These are phyloP conservation scores for Campylomormyrus tamandua DNA, from an alignment of 2,113 vertebrate genomes.

Conservation along the genomic window DNA sequence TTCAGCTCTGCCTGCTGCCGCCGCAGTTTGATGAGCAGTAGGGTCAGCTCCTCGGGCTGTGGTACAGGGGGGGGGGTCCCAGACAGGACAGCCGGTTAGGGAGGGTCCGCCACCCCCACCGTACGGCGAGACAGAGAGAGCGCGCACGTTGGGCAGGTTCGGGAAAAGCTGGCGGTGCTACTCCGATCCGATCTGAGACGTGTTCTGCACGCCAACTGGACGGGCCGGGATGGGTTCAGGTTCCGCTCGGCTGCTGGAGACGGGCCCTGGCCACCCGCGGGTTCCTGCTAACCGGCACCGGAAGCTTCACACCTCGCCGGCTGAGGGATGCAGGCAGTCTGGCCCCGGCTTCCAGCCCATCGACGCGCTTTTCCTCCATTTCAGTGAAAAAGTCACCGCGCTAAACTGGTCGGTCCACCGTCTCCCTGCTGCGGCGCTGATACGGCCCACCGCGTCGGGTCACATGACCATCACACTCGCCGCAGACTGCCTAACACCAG, in stretches of 20 bases:
- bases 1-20: slow-evolving; percentile 95
- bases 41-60: slow-evolving; percentile 97
- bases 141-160: background rate
- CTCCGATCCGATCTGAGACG: background rate
- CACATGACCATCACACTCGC: background rate
- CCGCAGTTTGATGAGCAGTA: slow-evolving; percentile 95
- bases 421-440: background rate
- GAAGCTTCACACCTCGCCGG: background rate
- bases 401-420: background rate
- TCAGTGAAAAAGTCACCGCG: background rate
- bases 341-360: background rate
- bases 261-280: background rate
- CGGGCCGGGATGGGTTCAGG: background rate
- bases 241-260: background rate
- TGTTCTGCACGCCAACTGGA: background rate
- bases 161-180: slow-evolving; percentile 17
- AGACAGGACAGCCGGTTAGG: slow-evolving; percentile 21
- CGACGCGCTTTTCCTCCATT: background rate
- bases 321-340: background rate
- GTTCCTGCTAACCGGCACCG: background rate
- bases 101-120: background rate
- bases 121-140: too few species aligned
- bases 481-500: background rate
- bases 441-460: background rate
- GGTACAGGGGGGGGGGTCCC: slow-evolving; percentile 34